Evolutionary conservation across 2,113 vertebrate species (phyloP).

Genomic region (Cinclus cinclus): DNA sequence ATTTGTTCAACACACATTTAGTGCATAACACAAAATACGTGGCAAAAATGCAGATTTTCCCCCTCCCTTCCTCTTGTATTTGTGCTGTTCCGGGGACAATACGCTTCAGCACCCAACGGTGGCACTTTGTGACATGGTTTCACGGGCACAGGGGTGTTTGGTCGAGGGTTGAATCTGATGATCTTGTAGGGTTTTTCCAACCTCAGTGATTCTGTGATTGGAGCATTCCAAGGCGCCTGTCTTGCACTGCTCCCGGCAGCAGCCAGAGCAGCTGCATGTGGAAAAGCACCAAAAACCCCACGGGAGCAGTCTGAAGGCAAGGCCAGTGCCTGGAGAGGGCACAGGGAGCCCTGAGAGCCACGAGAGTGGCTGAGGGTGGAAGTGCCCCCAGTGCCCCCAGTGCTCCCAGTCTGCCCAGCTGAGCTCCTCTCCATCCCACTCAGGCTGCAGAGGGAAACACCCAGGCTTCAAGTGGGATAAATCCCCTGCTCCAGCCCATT

Average conservation of each 20-base stretch:
- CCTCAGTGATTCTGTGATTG: background rate
- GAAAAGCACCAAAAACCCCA: background rate
- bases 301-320: too few species aligned
- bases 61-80: background rate
- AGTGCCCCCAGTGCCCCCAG: background rate
- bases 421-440: slow-evolving; percentile 51
- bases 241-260: accelerated
- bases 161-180: too few species aligned
- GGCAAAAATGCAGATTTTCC: slow-evolving; percentile 26
- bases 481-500: slow-evolving; percentile 62
- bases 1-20: slow-evolving; percentile 27
- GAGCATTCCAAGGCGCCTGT: accelerated
- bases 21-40: background rate
- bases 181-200: background rate
- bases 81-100: background rate
- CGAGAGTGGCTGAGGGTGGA: background rate
- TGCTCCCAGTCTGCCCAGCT: background rate
- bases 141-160: accelerated
- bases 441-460: slow-evolving; percentile 47
- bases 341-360: too few species aligned
- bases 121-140: too few species aligned
- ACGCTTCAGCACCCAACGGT: accelerated
- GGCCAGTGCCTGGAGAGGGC: background rate
- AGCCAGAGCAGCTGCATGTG: background rate
- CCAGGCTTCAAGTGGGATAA: slow-evolving; percentile 40